phyloP scores from a whole-genome alignment of 2,113 vertebrate species.

The Monarcha castaneiventris region DNA sequence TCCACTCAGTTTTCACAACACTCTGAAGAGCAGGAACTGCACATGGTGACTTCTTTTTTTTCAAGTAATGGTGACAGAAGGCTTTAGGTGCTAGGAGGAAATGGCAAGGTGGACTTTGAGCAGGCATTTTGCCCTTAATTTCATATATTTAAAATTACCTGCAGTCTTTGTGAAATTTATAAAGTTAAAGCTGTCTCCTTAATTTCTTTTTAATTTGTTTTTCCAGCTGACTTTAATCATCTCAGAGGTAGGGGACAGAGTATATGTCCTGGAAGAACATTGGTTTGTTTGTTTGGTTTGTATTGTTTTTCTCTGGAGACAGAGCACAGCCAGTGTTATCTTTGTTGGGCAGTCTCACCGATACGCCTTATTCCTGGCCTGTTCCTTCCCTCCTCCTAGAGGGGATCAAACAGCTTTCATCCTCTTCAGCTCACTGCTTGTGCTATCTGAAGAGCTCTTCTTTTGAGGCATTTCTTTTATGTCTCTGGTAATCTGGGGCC shows the following conservation, averaged over 20 bases:
- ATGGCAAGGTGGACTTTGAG: background rate
- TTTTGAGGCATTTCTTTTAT: constrained; percentile 1
- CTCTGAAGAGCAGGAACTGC: background rate
- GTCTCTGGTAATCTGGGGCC: background rate
- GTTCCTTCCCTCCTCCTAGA: background rate
- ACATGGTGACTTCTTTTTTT: background rate
- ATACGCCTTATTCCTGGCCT: background rate
- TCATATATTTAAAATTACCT: background rate
- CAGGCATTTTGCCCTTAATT: background rate
- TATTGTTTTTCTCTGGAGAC: background rate
- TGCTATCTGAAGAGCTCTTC: background rate
- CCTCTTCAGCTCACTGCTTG: background rate
- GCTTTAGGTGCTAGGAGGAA: background rate
- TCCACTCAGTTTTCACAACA: background rate
- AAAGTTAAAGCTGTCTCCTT: background rate
- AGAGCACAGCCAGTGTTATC: background rate
- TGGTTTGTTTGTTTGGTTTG: background rate
- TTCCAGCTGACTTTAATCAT: background rate
- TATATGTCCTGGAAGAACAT: background rate
- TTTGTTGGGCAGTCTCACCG: background rate
- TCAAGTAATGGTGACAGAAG: background rate
- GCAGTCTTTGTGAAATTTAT: background rate
- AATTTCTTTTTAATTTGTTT: background rate
- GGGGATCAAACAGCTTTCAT: constrained; percentile 16
- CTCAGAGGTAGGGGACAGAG: background rate